Evolutionary conservation across 2,888 invertebrate genomes (phyloP).

Genomic region (Drosophila subquinaria): DNA sequence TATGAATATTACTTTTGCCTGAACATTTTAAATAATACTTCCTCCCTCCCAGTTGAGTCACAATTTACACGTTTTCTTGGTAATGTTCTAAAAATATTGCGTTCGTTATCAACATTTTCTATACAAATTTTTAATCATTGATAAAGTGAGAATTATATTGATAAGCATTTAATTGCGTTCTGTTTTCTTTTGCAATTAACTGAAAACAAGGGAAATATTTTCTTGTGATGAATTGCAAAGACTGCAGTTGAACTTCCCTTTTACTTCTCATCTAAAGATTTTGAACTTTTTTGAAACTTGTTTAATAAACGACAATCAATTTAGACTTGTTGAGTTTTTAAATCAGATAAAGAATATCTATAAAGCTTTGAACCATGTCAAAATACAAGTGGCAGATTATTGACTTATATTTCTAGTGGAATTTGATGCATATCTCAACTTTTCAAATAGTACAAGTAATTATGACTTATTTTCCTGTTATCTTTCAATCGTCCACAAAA

Average conservation of each 20-base stretch:
- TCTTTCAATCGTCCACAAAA: constrained; percentile 13
- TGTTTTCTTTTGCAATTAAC: neutral
- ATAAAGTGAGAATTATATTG: constrained; percentile 41
- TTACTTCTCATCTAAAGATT: neutral
- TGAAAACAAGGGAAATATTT: neutral
- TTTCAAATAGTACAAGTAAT: neutral
- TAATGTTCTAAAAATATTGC: constrained; percentile 35
- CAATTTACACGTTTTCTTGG: neutral
- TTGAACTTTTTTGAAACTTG: neutral
- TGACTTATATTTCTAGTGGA: neutral
- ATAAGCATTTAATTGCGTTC: constrained; percentile 30
- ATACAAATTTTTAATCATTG: constrained; percentile 28
- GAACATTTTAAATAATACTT: neutral
- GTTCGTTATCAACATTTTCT: constrained; percentile 32
- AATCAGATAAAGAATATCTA: neutral
- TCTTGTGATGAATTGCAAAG: neutral
- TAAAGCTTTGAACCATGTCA: neutral
- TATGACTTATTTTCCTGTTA: neutral
- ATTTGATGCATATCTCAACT: neutral
- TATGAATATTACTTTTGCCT: neutral
- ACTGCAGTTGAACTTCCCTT: neutral
- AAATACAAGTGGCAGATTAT: neutral
- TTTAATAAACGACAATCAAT: neutral
- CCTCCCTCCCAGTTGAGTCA: neutral
- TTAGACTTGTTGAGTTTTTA: neutral